phyloP scores from a whole-genome alignment of 2,888 invertebrate genomes.

The Platycheirus albimanus region DNA sequence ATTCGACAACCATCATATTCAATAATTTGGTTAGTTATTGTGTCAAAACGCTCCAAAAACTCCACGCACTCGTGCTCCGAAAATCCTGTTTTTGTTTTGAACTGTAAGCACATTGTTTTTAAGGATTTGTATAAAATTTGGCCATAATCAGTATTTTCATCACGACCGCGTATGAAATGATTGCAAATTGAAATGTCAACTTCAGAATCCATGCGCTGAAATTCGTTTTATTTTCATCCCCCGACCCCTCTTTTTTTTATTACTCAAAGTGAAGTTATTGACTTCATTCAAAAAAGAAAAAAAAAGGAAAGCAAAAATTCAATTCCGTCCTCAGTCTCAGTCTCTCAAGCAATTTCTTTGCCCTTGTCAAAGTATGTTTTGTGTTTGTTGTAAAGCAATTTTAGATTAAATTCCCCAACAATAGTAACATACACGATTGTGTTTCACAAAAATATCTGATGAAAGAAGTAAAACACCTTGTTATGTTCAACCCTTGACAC shows the following conservation, averaged over 20 bases:
- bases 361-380: constrained; percentile 12
- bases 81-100: neutral
- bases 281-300: constrained; percentile 28
- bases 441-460: constrained; percentile 2
- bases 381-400: constrained; percentile 17
- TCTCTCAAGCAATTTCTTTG: neutral
- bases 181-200: constrained; percentile 68
- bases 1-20: no score
- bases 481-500: neutral
- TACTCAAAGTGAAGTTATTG: constrained; percentile 28
- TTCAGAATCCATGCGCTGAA: constrained; percentile 51
- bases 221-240: constrained; percentile 40
- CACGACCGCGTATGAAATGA: constrained; percentile 50
- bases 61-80: neutral
- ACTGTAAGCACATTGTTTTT: neutral
- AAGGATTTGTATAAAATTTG: constrained; percentile 2
- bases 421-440: constrained; percentile 7
- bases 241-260: constrained; percentile 13
- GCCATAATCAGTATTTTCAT: constrained; percentile 46
- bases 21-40: neutral
- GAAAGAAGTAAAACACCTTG: constrained; percentile 20
- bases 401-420: constrained; percentile 23
- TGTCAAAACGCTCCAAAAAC: neutral
- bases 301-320: neutral
- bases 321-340: neutral